phyloP scores from a whole-genome alignment of 1,140 invertebrate genomes.

The Cecropterus lyciades region DNA sequence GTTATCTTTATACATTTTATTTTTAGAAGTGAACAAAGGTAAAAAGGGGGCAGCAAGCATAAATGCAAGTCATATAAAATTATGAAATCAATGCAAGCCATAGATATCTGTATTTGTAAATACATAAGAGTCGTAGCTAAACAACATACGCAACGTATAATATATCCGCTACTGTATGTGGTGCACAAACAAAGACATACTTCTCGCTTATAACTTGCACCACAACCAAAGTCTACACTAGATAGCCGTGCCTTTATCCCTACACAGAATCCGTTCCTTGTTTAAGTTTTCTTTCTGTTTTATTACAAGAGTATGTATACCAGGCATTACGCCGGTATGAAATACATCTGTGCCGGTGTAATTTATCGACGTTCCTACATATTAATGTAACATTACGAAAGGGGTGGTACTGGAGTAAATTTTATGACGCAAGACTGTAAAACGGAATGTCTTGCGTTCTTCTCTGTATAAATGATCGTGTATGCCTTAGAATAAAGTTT shows the following conservation, averaged over 20 bases:
- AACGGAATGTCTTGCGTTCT: constrained; percentile 21
- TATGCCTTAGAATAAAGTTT: constrained; percentile 9
- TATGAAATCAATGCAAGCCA: too few relatives aligned
- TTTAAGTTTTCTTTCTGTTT: constrained; percentile 50
- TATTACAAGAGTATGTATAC: constrained; percentile 46
- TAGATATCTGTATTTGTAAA: too few relatives aligned
- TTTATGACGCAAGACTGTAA: constrained; percentile 15
- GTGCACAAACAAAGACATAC: too few relatives aligned
- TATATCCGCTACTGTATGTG: neutral
- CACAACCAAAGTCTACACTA: constrained; percentile 25
- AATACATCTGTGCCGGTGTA: constrained; percentile 36
- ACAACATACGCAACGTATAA: too few relatives aligned
- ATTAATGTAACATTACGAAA: constrained; percentile 17
- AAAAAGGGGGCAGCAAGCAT: too few relatives aligned
- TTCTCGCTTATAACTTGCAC: constrained; percentile 10
- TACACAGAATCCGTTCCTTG: constrained; percentile 44
- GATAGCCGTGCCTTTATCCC: constrained; percentile 45
- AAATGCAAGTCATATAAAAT: too few relatives aligned
- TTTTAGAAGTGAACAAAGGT: too few relatives aligned
- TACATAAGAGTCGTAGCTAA: too few relatives aligned
- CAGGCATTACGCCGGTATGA: constrained; percentile 41
- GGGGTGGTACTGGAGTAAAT: constrained; percentile 12
- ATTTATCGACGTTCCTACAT: constrained; percentile 17
- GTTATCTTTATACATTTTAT: too few relatives aligned
- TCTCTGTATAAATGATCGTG: constrained; percentile 15